A percentile compares a stretch with the other conserved stretches of the same genome.
Conservation (phyloP, 1,140 invertebrate genomes). For the Tetramorium parvispinum region DNA sequence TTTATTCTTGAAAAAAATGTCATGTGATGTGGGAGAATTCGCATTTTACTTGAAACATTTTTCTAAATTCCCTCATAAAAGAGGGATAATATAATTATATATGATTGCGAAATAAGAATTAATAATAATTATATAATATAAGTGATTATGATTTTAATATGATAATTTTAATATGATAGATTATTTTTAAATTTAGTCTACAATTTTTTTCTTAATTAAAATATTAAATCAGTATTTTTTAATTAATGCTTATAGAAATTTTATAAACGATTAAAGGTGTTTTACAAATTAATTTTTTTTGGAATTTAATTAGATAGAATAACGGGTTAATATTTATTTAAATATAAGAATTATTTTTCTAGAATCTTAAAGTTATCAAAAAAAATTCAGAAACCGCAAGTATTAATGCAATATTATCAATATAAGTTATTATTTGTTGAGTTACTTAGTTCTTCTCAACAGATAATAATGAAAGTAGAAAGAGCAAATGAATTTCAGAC, state of each 20-base stretch:
- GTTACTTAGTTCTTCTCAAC: neutral
- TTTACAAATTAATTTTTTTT: neutral
- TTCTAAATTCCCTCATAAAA: neutral
- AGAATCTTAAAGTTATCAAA: neutral
- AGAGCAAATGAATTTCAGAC: neutral
- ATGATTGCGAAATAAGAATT: neutral
- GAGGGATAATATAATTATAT: neutral
- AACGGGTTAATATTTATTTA: neutral
- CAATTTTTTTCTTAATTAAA: neutral
- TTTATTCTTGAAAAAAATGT: conserved; percentile 35
- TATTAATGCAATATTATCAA: neutral
- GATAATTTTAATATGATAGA: no score
- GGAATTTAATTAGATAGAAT: neutral
- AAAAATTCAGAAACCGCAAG: neutral
- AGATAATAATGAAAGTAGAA: neutral
- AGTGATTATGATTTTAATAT: neutral
- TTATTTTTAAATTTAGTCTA: neutral
- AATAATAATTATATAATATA: neutral
- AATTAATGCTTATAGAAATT: neutral
- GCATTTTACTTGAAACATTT: neutral
- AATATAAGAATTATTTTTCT: neutral
- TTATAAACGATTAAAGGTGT: neutral
- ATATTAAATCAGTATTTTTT: neutral
- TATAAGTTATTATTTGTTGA: no score
- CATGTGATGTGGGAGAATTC: neutral